Conservation (phyloP, 2,113 vertebrate genomes). For the Amia ocellicauda region DNA sequence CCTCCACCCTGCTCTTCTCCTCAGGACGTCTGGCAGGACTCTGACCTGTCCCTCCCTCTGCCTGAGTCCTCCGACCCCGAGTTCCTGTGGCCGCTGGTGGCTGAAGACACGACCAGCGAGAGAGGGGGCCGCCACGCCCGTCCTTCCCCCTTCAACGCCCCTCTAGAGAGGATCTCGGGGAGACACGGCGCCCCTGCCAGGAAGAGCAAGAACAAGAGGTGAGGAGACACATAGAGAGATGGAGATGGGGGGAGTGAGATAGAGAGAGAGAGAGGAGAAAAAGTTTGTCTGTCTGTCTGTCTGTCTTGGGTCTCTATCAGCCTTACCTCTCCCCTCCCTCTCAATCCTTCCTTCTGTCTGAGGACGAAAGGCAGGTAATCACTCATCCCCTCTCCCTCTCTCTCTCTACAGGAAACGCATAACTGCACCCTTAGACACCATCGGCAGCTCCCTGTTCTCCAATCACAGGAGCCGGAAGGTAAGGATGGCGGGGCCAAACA, state of each 20-base stretch:
- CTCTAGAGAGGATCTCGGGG: constrained; percentile 37
- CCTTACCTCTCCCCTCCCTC: no score
- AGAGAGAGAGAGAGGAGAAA: no score
- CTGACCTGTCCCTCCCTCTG: constrained; percentile 38
- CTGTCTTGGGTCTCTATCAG: no score
- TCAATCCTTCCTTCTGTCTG: no score
- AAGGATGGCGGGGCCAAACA: constrained; percentile 21
- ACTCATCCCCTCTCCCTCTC: background rate
- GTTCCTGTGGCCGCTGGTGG: constrained; percentile 52
- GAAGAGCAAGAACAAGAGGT: constrained; percentile 59
- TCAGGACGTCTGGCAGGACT: constrained; percentile 49
- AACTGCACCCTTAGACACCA: constrained; percentile 56
- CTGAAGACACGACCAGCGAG: constrained; percentile 34
- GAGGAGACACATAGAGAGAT: constrained; percentile 8
- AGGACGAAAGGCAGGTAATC: no score
- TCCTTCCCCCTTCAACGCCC: constrained; percentile 20
- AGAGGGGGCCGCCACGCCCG: constrained; percentile 27
- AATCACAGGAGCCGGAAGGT: constrained; percentile 48
- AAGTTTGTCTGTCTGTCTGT: no score
- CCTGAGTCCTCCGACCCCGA: constrained; percentile 39
- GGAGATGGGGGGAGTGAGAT: no score
- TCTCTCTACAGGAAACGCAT: constrained; percentile 49
- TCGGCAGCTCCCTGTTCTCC: constrained; percentile 50
- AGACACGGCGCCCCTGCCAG: constrained; percentile 35
- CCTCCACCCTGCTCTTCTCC: background rate